A percentile compares a stretch with the other conserved stretches of the same genome.
Conservation (phyloP, 1,140 invertebrate species). For the Calycopis cecrops region DNA sequence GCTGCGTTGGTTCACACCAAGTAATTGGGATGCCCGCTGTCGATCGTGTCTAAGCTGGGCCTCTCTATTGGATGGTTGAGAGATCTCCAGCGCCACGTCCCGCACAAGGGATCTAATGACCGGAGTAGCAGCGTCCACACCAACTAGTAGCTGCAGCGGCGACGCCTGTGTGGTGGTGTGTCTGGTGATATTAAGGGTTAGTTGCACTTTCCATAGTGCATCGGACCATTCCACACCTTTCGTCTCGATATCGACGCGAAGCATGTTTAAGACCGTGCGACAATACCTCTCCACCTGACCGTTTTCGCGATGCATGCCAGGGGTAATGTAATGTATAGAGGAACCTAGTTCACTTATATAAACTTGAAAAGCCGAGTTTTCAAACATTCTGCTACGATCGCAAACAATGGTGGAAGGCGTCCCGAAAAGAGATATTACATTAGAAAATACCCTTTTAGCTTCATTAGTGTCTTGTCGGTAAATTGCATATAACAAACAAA, state of each 20-base stretch:
- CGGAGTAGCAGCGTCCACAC: slow-evolving; percentile 15
- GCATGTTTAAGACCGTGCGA: slow-evolving; percentile 12
- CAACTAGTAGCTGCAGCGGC: slow-evolving; percentile 13
- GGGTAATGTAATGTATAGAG: slow-evolving; percentile 18
- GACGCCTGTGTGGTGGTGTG: slow-evolving; percentile 14
- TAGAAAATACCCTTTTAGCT: slow-evolving; percentile 6
- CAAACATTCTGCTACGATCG: slow-evolving; percentile 18
- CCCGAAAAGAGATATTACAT: slow-evolving; percentile 17
- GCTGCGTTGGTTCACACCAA: slow-evolving; percentile 9
- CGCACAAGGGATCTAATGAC: slow-evolving; percentile 10
- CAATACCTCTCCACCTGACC: slow-evolving; percentile 18
- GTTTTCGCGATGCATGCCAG: slow-evolving; percentile 21
- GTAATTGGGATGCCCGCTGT: neutral
- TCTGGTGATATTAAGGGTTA: slow-evolving; percentile 14
- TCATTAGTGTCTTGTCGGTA: slow-evolving; percentile 11
- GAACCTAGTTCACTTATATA: slow-evolving; percentile 10
- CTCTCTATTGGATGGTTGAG: slow-evolving; percentile 19
- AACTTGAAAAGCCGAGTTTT: neutral
- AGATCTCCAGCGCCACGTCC: slow-evolving; percentile 18
- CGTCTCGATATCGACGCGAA: slow-evolving; percentile 7
- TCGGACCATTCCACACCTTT: slow-evolving; percentile 4
- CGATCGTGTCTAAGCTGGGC: slow-evolving; percentile 2
- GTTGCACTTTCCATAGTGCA: slow-evolving; percentile 14
- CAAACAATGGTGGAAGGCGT: slow-evolving; percentile 11
- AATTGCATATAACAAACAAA: slow-evolving; percentile 15